phyloP scores from a whole-genome alignment of 2,888 invertebrate species.

The Stenchaetothrips biformis region DNA sequence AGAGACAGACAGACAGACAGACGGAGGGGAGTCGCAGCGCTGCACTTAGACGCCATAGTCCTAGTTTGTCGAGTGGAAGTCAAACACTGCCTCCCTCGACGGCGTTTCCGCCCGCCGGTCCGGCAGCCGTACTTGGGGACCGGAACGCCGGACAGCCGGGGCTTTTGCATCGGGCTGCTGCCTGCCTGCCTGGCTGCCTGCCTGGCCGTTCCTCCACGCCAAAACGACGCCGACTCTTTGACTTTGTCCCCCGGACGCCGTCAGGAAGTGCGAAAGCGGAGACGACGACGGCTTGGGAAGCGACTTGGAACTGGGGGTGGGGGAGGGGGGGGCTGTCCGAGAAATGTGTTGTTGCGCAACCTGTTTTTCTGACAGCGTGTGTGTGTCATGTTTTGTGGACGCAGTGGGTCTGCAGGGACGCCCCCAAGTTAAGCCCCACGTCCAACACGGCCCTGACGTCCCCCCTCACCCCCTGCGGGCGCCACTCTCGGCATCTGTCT shows the following conservation, averaged over 20 bases:
- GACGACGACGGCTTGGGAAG: too few relatives aligned
- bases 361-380: too few relatives aligned
- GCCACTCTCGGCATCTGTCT: neutral
- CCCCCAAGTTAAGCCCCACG: neutral
- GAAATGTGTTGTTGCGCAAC: too few relatives aligned
- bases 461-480: neutral
- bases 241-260: too few relatives aligned
- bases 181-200: neutral
- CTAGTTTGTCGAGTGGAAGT: conserved; percentile 10
- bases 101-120: too few relatives aligned
- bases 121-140: too few relatives aligned
- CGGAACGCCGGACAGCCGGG: too few relatives aligned
- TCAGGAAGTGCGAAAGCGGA: too few relatives aligned
- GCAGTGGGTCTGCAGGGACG: neutral
- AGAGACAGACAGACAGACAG: neutral
- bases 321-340: too few relatives aligned
- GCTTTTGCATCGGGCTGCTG: neutral
- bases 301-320: too few relatives aligned
- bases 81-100: neutral
- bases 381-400: too few relatives aligned
- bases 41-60: neutral
- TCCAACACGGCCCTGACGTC: neutral
- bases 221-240: too few relatives aligned
- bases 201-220: neutral
- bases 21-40: neutral